Conservation (phyloP, 2,797 vertebrate species). For the Siniperca scherzeri region DNA sequence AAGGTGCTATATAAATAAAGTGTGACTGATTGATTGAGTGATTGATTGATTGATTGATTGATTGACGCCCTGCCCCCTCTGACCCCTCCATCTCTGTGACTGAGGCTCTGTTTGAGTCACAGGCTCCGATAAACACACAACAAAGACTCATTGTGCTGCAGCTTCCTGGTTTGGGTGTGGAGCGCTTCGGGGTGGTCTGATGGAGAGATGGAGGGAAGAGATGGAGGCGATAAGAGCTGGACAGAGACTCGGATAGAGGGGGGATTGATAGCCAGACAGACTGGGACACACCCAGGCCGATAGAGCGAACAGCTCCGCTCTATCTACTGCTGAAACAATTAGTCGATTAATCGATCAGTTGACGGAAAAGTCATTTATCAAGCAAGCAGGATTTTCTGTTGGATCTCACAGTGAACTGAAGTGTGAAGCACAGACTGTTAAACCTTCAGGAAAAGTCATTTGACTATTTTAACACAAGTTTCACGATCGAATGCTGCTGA, state of each 20-base stretch:
- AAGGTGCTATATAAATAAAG: too few relatives aligned
- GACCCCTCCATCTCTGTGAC: conserved; percentile 32
- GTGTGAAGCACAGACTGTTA: too few relatives aligned
- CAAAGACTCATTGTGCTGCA: conserved; percentile 68
- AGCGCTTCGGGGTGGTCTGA: conserved; percentile 32
- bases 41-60: too few relatives aligned
- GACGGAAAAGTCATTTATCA: background rate
- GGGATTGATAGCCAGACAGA: too few relatives aligned
- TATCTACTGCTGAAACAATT: background rate
- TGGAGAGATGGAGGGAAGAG: background rate
- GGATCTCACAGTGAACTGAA: too few relatives aligned
- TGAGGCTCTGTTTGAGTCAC: conserved; percentile 49
- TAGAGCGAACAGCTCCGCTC: background rate
- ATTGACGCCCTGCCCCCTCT: background rate
- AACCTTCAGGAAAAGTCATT: too few relatives aligned
- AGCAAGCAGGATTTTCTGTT: background rate
- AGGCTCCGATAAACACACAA: conserved; percentile 57
- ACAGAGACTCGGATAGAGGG: background rate
- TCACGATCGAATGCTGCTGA: too few relatives aligned
- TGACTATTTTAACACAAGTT: too few relatives aligned
- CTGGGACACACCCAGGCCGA: background rate
- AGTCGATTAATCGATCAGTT: background rate
- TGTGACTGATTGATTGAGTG: too few relatives aligned
- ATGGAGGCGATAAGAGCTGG: background rate
- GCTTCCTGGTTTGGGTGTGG: conserved; percentile 35